Base-by-base conservation (phyloP, 1,140 invertebrate genomes). In the Mesaphorura yosii region DNA sequence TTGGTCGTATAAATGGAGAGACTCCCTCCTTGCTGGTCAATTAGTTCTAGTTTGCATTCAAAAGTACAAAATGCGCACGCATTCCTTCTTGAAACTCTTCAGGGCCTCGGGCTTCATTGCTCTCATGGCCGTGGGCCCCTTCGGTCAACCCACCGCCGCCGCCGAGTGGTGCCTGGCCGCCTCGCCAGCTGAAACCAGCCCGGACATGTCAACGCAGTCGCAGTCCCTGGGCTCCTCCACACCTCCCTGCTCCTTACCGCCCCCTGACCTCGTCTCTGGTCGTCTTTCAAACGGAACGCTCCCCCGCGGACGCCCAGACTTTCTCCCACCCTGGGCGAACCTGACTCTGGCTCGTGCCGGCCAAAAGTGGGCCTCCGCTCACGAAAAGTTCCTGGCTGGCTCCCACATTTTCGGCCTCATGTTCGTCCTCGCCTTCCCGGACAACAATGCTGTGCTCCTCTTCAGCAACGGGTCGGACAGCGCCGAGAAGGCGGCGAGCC, bases 391-490 rank as follows among this genome's bases (percentile, higher is more conserved):
- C 3, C 5, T 51, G 1, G 19, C 0, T 0, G 22, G 19, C 6
- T n/a, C 37, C 28, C 31, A 38, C 20, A 23, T 51, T 40, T 51
- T 26, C 25, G 48, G 37, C 20, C 48, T 51, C 15, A 40, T 51
- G n/a, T 41, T 20, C 14, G 34, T 17, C 20, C 19, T 25, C 4
- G 17, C 31, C 1, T 1, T 50, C 10, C 37, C 37, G n/a, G 48
- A 39, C 3, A 1, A 17, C 10, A 20, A 3, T 1, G 31, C n/a
- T 26, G 37, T 50, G 3, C 48, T 50, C 5, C 7, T 38, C 1
- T 50, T 50, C 22, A 50, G 34, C 10, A 20, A 50, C 6, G n/a
- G 41, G 14, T 39, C 48, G 15, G 31, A 50, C 14, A 50, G 20
- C 6, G 28, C 48, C 2, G 38, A 50, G 3, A 23, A 25, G 3